Base-by-base conservation (phyloP, 2,888 invertebrate genomes). In the Pachycephus smyrnensis region DNA sequence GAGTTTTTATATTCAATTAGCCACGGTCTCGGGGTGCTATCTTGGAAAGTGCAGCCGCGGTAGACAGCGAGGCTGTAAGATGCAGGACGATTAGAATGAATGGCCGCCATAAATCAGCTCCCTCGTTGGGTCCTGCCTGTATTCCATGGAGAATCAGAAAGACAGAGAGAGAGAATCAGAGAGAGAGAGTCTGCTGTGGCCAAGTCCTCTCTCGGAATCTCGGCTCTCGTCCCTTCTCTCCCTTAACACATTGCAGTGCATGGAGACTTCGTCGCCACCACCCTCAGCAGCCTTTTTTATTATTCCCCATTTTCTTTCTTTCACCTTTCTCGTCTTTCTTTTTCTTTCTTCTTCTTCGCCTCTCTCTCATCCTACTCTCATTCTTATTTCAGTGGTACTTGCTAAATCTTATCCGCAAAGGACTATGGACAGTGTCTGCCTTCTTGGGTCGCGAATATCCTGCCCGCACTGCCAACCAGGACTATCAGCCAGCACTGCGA, bases 1-100 rank as follows among this genome's bases (percentile, higher is more conserved):
- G 84, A 84, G 85, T 88, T 88, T 89, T 89, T 88, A 87, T 88
- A 89, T 88, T 90, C 88, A 89, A 90, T 90, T 90, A 90, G 88
- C 84, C 83, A 84, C 84, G 87, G 86, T 83, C 81, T 68, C 31
- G 78, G 82, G 71, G 77, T 83, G 81, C 83, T 86, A 87, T 88
- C 84, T 87, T 81, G 83, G 86, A 87, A 87, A 89, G 85, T 85
- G 85, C 87, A 85, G 84, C 86, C 85, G 84, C 85, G 84, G 84
- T 84, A 83, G 86, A 87, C 84, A 84, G 84, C 82, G 82, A 82
- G 84, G 80, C 83, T 81, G 84, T 82, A 86, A 89, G 89, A 89
- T 89, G 84, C 88, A 86, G 85, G 89, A 88, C 89, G 89, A 89
- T 89, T 89, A 89, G 89, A 89, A 89, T 88, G 89, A 89, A 89